Evolutionary conservation across 2,888 invertebrate species (phyloP), one percentile per base, ranked within the genome.

Genomic region (Napeogenes sylphis): DNA sequence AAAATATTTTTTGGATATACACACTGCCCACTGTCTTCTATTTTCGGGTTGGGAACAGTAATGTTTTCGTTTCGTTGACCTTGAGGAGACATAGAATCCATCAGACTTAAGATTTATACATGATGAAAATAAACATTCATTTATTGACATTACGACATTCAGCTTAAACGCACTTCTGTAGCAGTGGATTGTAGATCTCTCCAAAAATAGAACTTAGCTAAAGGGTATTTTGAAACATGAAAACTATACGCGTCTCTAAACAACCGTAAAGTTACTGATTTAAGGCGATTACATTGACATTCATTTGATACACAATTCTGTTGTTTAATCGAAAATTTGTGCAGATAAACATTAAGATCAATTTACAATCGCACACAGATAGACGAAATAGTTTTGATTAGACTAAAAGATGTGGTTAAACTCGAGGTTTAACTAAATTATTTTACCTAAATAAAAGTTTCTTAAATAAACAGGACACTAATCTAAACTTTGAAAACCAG

Each of bases 81-180:
- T 90, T 90, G 87, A 80, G 69, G 67, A 75, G 72, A 74, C 69
- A 73, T 75, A 74, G 77, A 75, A 81, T 80, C 80, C 71, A 80
- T 82, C 82, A 77, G 79, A 30, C 30, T 77, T 70, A 72, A 87
- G 84, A 87, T 87, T 84, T 83, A 86, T 82, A 66, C 68, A 74
- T 74, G 78, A 81, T 79, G 77, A 84, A 88, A 90, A 90, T 90
- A 90, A 88, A 86, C 84, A 76, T 84, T 83, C 80, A 85, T 85
- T 88, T 87, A 89, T 89, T 87, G 85, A 84, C 83, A 84, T 89
- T 89, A 87, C 87, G 86, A 89, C 87, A 88, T 82, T 83, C 80
- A 76, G 79, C 63, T 62, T 57, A 38, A 82, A 78, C 78, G 79
- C 77, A 73, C 71, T 76, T 74, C 79, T 75, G 74, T 71, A 73